Evolutionary conservation across 1,140 invertebrate genomes (phyloP), one percentile per base, ranked within the genome.

Genomic region (Drosophila auraria): DNA sequence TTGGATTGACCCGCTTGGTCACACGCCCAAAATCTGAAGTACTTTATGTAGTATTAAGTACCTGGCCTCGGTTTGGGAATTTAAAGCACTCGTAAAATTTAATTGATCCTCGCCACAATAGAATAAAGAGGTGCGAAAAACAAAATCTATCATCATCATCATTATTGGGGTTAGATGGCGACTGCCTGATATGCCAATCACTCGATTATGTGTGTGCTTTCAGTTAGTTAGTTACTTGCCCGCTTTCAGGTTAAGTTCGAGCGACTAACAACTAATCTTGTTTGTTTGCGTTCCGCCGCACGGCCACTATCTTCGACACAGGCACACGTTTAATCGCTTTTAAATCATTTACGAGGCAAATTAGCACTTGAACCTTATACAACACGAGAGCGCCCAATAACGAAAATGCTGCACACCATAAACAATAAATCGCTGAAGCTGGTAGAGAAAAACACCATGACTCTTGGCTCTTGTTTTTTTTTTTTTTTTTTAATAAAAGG

Each of bases 321-420:
- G 45, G 45, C 49, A 63, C 71, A 87, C 71, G 63, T 80, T 74
- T 89, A 89, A 89, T 89, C 84, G 64, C 82, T 66, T 90, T 86
- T 82, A 79, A 90, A 90, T 89, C 84, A 90, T 89, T 89, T 72
- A 82, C 82, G 81, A 90, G 69, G 61, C 78, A 89, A 87, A 89
- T 89, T 89, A 75, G 66, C 78, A 74, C 64, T 82, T 79, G 75
- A 71, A 79, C 76, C 73, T 65, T 72, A 78, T 81, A 80, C 77
- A 83, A 80, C 51, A 36, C 47, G 42, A 40, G 27, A n/a, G 50
- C 50, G 30, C 9, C 38, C 58, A 64, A 81, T 53, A 59, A 42
- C 47, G 42, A 51, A 50, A 57, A 60, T 63, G 9, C 54, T 51
- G 38, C 36, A 70, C 51, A 70, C 51, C 54, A 77, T 57, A 49